Conservation (phyloP, 2,113 vertebrate genomes). For the Pygoscelis antarcticus region DNA sequence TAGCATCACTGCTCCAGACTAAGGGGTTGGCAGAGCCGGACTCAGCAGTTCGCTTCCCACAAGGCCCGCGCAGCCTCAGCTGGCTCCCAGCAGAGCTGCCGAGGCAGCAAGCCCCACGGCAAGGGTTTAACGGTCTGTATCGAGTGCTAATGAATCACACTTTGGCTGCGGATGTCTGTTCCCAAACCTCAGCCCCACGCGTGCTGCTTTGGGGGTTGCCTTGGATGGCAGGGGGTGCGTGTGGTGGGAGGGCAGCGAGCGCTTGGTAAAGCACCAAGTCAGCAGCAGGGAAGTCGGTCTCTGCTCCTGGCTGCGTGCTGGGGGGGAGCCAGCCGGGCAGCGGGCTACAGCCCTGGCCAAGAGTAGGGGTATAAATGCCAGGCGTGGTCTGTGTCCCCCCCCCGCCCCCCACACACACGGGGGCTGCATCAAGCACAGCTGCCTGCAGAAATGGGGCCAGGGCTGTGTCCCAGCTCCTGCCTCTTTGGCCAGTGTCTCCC, state of each 20-base stretch:
- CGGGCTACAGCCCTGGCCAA: background rate
- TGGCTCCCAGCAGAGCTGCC: background rate
- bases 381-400: background rate
- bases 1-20: rapidly evolving
- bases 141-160: rapidly evolving
- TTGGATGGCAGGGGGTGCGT: background rate
- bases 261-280: rapidly evolving
- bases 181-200: background rate
- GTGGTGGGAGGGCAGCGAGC: background rate
- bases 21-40: background rate
- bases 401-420: too few relatives aligned
- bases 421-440: background rate
- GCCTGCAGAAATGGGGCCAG: background rate
- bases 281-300: background rate
- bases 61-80: rapidly evolving
- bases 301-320: background rate
- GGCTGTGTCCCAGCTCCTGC: background rate
- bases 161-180: background rate
- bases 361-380: background rate
- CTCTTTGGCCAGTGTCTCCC: background rate
- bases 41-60: rapidly evolving
- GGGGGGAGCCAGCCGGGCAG: background rate
- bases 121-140: background rate
- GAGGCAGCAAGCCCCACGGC: background rate
- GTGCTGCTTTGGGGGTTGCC: background rate